Percentiles rank a stretch among this genome's conserved stretches.
These are phyloP conservation scores for Ciconia maguari DNA, from an alignment of 2,113 vertebrate genomes.

Conservation along the genomic window DNA sequence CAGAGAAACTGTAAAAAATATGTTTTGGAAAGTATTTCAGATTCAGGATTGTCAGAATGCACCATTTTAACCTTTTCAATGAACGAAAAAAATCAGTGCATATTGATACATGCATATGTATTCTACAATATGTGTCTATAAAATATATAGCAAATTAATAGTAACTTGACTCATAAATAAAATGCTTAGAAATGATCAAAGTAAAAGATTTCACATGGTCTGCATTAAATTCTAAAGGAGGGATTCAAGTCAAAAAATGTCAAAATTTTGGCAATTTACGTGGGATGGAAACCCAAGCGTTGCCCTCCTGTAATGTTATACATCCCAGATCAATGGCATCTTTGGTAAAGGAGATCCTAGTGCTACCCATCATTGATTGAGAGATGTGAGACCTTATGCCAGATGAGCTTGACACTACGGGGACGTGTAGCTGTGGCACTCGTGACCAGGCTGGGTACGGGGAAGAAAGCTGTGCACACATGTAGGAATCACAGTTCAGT, in stretches of 20 bases:
- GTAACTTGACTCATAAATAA: not conserved
- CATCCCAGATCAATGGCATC: not conserved
- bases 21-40: conserved; percentile 11
- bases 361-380: not conserved
- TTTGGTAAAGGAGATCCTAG: not conserved
- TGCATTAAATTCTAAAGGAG: not conserved
- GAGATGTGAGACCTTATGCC: not conserved
- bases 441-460: not conserved
- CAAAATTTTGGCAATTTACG: not conserved
- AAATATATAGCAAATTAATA: not conserved
- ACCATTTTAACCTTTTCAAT: not conserved
- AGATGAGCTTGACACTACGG: not conserved
- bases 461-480: not conserved
- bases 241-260: not conserved
- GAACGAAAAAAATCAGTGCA: not conserved
- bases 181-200: not conserved
- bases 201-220: not conserved
- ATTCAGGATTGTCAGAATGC: not conserved
- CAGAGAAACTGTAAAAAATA: not conserved
- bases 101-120: not conserved
- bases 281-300: not conserved
- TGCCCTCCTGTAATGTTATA: not conserved
- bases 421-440: fast-evolving
- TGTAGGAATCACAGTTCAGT: not conserved
- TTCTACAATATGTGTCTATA: not conserved